Conservation (phyloP, 2,797 vertebrate genomes). For the Cichlasoma orientale region DNA sequence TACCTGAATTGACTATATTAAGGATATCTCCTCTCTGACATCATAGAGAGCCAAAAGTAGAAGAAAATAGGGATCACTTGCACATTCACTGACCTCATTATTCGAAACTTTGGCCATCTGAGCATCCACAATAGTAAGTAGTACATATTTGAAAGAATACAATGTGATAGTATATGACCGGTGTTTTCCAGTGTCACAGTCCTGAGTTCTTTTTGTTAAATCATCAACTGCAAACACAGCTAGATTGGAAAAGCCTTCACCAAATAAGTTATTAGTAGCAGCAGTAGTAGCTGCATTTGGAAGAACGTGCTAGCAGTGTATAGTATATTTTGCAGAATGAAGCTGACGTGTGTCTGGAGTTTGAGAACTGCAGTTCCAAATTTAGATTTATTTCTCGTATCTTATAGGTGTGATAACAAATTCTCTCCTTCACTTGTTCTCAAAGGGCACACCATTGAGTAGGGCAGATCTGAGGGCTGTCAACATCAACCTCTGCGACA, state of each 20-base stretch:
- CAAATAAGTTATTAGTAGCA: background rate
- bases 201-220: no score
- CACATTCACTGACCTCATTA: background rate
- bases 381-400: conserved; percentile 5
- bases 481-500: conserved; percentile 99
- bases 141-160: no score
- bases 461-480: conserved; percentile 99
- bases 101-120: background rate
- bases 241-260: background rate
- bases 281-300: background rate
- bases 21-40: background rate
- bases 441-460: conserved; percentile 99
- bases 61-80: background rate
- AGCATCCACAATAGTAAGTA: background rate
- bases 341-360: background rate
- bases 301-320: background rate
- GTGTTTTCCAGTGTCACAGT: no score
- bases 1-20: background rate
- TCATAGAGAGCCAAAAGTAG: background rate
- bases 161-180: no score
- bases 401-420: conserved; percentile 43
- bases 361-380: background rate
- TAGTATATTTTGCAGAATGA: background rate
- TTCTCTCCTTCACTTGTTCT: conserved; percentile 56
- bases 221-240: background rate